Base-by-base conservation (phyloP, 2,113 vertebrate species). In the Noturus placidus region DNA sequence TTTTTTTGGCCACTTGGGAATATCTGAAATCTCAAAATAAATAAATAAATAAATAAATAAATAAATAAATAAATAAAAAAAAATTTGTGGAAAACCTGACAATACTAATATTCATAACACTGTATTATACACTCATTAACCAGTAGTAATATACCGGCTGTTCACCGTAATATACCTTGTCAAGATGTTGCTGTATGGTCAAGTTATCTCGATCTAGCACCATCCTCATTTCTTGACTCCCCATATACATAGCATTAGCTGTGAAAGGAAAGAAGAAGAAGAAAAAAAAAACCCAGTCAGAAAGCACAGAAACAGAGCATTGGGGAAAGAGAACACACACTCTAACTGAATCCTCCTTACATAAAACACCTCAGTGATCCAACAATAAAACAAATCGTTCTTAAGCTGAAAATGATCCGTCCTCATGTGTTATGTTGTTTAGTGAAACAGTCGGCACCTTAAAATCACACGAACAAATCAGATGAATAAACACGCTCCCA, bases 231-330 rank as follows among this genome's bases (percentile, higher is more conserved):
- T 99, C 98, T 91, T 99, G 97, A 89, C 95, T 94, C 10, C 94
- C 97, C 95, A 99, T 95, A 88, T 99, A 99, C 93, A 97, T 95
- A 52, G 92, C 93, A 78, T 99, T 99, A 30, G 94, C 98, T 99
- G 92, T 4, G 89, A 91, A 87, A 30, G 88, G 22, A 88, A 56
- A 89, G 0, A 86, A 10, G 88, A 63, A 22, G 80, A 54, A 46
- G 50, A 14, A 87, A 67, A 85, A 61, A 80, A 19, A 38, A n/a
- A n/a, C n/a, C n/a, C 22, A 72, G 33, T 20, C 13, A 50, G 38
- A 50, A 42, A n/a, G 11, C 33, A n/a, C 13, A 46, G 6, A 70
- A 70, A 57, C 8, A 74, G 20, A 10, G 27, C 7, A n/a, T 54
- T 65, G 30, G 56, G 42, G 22, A 63, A 81, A 70, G 46, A 87